Base-by-base conservation (phyloP, 2,888 invertebrate genomes). In the Aspidiotus destructor region DNA sequence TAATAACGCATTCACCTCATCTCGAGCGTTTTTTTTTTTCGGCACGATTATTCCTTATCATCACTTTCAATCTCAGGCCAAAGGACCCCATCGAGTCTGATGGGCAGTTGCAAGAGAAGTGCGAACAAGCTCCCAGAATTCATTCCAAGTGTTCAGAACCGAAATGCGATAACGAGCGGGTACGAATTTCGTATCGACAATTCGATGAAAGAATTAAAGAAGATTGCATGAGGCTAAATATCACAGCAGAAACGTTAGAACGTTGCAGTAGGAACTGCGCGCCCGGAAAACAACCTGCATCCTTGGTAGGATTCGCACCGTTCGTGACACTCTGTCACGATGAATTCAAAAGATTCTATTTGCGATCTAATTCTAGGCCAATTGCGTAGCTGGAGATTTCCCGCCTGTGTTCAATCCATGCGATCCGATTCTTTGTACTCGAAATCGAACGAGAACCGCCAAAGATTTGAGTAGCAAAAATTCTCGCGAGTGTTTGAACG, bases 61-160 rank as follows among this genome's bases (percentile, higher is more conserved):
- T 28, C 5, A 28, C 28, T 28, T 28, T 28, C 5, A 28, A 28
- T 28, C 28, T 28, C 28, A 28, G 28, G 5, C 28, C 28, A 28
- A 28, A 28, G 2, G 28, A 28, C 28, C 28, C 28, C 28, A 28
- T 28, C 28, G 28, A 28, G 28, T 28, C 28, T 5, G 28, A 28
- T 28, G 28, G 28, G 28, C 28, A 28, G 28, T 28, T 28, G 28
- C 28, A 28, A 28, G 48, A 48, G n/a, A n/a, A 48, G 48, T 48
- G 48, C 48, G 48, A 48, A 48, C 10, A 13, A 11, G 48, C n/a
- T 11, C 48, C 48, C 10, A 13, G 10, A 11, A 48, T 13, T 11
- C 48, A 48, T n/a, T 55, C 65, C 3, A n/a, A 15, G 16, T 65
- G 65, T 48, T 57, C 65, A n/a, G n/a, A 55, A 10, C 57, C 57